These are phyloP conservation scores for Paralvinella palmiformis DNA, from an alignment of 1,140 invertebrate species.

Conservation along the genomic window DNA sequence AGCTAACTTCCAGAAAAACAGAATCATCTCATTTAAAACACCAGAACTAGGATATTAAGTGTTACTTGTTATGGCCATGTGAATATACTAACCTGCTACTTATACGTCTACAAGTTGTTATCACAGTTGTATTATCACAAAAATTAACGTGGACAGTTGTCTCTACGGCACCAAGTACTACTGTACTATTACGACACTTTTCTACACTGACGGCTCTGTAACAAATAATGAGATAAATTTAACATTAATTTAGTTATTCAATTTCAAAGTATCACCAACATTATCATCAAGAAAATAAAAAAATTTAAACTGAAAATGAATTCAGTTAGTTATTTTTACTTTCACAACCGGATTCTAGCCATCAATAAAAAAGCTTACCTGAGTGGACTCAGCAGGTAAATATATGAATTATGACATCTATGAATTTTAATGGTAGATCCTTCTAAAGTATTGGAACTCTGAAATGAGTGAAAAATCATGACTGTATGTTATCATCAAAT, in stretches of 20 bases:
- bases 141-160: constrained; percentile 41
- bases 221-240: constrained; percentile 9
- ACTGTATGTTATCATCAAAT: too few relatives aligned
- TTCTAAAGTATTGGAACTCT: constrained; percentile 47
- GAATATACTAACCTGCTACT: constrained; percentile 36
- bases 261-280: not conserved
- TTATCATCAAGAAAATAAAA: not conserved
- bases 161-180: constrained; percentile 48
- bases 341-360: not conserved
- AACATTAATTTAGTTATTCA: constrained; percentile 10
- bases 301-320: not conserved
- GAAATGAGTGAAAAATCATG: constrained; percentile 17
- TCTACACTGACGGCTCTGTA: constrained; percentile 47
- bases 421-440: constrained; percentile 47
- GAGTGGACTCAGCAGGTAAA: constrained; percentile 48
- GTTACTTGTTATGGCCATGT: too few relatives aligned
- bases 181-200: constrained; percentile 47
- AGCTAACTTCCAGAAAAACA: too few relatives aligned
- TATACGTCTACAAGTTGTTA: constrained; percentile 37
- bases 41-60: too few relatives aligned
- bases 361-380: constrained; percentile 30
- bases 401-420: constrained; percentile 44
- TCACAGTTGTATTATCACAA: constrained; percentile 46
- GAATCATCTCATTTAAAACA: too few relatives aligned
- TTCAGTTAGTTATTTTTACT: not conserved